These are phyloP conservation scores for Lagocephalus sceleratus DNA, from an alignment of 2,797 vertebrate genomes.

Conservation along the genomic window DNA sequence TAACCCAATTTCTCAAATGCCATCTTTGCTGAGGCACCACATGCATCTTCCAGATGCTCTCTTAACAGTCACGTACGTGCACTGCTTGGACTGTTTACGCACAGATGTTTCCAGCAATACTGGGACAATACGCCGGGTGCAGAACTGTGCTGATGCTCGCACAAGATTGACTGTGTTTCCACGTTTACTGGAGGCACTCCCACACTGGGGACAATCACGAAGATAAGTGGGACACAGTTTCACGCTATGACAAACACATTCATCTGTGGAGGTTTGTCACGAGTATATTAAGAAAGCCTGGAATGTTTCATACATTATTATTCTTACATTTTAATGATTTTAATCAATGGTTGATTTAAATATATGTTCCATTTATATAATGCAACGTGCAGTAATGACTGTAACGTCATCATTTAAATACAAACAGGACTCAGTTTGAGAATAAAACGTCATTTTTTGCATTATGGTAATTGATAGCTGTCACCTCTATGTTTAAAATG, in stretches of 20 bases:
- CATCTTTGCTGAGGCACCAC: conserved; percentile 51
- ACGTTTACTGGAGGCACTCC: conserved; percentile 15
- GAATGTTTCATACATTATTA: not conserved
- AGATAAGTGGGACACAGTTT: conserved; percentile 6
- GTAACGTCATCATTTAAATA: too few relatives aligned
- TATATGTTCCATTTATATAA: too few relatives aligned
- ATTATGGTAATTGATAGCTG: too few relatives aligned
- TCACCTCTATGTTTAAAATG: too few relatives aligned
- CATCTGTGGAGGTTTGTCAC: not conserved
- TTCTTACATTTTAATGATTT: not conserved
- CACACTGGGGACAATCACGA: not conserved
- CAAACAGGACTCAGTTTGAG: too few relatives aligned
- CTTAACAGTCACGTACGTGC: conserved; percentile 37
- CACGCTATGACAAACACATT: not conserved
- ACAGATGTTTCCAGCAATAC: conserved; percentile 37
- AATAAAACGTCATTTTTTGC: too few relatives aligned
- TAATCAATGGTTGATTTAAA: too few relatives aligned
- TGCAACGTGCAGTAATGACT: too few relatives aligned
- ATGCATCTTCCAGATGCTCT: conserved; percentile 59
- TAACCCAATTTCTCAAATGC: conserved; percentile 71
- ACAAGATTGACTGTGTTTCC: conserved; percentile 28
- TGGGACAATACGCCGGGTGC: conserved; percentile 21
- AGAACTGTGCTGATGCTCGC: conserved; percentile 6
- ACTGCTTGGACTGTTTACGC: conserved; percentile 47
- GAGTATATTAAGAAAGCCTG: not conserved